Evolutionary conservation across 2,797 vertebrate species (phyloP), one percentile per base, ranked within the genome.

Genomic region (Paratrypauchen microcephalus): DNA sequence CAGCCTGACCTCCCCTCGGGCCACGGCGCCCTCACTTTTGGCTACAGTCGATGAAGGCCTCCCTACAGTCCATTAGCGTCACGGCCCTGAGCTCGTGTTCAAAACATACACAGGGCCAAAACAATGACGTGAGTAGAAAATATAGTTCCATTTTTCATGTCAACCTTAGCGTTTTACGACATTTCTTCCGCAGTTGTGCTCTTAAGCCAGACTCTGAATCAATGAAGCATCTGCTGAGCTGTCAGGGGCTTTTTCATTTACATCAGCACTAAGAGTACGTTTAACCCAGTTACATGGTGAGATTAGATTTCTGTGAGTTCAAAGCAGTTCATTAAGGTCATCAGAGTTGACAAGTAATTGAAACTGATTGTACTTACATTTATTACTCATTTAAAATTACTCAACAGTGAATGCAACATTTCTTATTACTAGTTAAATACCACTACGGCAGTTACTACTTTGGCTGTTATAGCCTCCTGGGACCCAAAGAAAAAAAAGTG

Each of bases 1-100:
- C 57, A 68, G 62, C 56, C 68, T 79, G 82, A 86, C 83, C 82
- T 87, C 74, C 84, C 83, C 78, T 80, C 55, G 0, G 72, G 83
- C 76, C 78, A 47, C 32, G 11, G 39, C 65, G 71, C 68, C 73
- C 70, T 60, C 48, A 56, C 28, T 64, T 64, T 47, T 47, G 62
- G 62, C 62, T 16, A n/a, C 12, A 23, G 71, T 91, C 83, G 64
- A 87, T 90, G 71, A 66, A 59, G 56, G 73, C 70, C 75, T 73
- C 76, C 75, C 81, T 79, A 70, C 73, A 73, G 75, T 74, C 79
- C 88, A 88, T 91, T 87, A 88, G 73, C 28, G 61, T 41, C 65
- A 3, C 66, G 18, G 24, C 68, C 84, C 72, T 57, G 45, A 71
- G 82, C 78, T 48, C 60, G 24, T 54, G 62, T 58, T 52, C 15